Base-by-base conservation (phyloP, 2,888 invertebrate genomes). In the Neuroscelio doddi region DNA sequence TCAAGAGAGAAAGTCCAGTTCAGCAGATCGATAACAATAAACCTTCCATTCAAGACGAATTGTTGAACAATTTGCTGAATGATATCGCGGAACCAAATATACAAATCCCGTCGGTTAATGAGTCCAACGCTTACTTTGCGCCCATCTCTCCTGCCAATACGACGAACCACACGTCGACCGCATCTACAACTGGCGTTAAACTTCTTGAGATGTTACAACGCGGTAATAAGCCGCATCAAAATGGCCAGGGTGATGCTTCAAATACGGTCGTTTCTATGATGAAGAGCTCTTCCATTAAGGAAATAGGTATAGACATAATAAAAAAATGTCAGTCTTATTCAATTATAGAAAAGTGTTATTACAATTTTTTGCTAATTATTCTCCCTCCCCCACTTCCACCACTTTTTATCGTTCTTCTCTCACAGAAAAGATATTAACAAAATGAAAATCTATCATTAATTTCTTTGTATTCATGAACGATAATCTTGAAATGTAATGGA, bases 201-300 rank as follows among this genome's bases (percentile, higher is more conserved):
- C 86, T 93, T 64, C 87, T 92, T 80, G 91, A 92, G 72, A 89
- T 93, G 86, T 82, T 93, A 72, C 89, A 91, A 68, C 86, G 90
- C n/a, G 90, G 90, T 70, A 90, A 89, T 77, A 88, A 89, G 51
- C 85, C 86, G 70, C 69, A 58, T 14, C 83, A 82, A 38, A 84
- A 84, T 56, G 83, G 84, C 8, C 83, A 83, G 55, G 78, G 79
- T 1, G 84, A 84, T 21, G 72, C 71, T 26, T 46, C 70, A 2
- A 77, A 71, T 51, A 71, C 68, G 21, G 72, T 75, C 12, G 63
- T 77, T 14, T 45, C 68, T 1, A 68, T 82, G 62, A 79, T 83
- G 76, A 83, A 84, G 41, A 82, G 79, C 55, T 78, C 82, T 5
- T 74, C 81, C 17, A 80, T 85, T 44, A 85, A 84, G 71, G 85